Conservation (phyloP, 2,888 invertebrate species). For the Drosophila koepferae region DNA sequence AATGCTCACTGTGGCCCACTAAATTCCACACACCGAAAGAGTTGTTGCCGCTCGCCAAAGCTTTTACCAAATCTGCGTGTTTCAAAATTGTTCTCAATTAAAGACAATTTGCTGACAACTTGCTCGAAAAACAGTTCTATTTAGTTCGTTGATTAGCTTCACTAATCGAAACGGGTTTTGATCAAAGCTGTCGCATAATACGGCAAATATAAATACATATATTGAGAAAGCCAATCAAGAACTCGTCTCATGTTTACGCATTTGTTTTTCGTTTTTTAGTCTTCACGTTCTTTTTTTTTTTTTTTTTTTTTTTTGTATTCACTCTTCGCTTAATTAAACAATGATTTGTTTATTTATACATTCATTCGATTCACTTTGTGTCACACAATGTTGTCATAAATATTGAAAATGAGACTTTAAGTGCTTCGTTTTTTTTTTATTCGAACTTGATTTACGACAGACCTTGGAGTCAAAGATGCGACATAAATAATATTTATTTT, state of each 20-base stretch:
- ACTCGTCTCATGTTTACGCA: conserved; percentile 6
- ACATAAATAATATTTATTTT: conserved; percentile 4
- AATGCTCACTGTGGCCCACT: conserved; percentile 48
- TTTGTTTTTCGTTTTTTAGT: conserved; percentile 4
- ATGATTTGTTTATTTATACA: conserved; percentile 26
- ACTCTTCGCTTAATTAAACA: conserved; percentile 11
- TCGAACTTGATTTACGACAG: conserved; percentile 10
- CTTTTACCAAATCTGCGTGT: not conserved
- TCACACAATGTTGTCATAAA: conserved; percentile 11
- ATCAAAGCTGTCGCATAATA: conserved; percentile 3
- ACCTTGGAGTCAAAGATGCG: conserved; percentile 8
- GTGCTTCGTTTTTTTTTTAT: not conserved
- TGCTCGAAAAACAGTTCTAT: not conserved
- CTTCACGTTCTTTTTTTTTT: too few relatives aligned
- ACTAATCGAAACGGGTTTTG: conserved; percentile 18
- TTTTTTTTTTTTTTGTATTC: not conserved
- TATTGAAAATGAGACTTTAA: not conserved
- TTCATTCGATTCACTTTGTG: conserved; percentile 12
- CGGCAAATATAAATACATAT: not conserved
- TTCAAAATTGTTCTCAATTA: not conserved
- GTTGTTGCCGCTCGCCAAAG: not conserved
- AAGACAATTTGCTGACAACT: not conserved
- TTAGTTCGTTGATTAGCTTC: not conserved
- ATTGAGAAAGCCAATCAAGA: not conserved
- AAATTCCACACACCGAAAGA: conserved; percentile 42